A percentile compares a stretch with the other conserved stretches of the same genome.
Conservation (phyloP, 2,113 vertebrate genomes). For the Microtus ochrogaster region DNA sequence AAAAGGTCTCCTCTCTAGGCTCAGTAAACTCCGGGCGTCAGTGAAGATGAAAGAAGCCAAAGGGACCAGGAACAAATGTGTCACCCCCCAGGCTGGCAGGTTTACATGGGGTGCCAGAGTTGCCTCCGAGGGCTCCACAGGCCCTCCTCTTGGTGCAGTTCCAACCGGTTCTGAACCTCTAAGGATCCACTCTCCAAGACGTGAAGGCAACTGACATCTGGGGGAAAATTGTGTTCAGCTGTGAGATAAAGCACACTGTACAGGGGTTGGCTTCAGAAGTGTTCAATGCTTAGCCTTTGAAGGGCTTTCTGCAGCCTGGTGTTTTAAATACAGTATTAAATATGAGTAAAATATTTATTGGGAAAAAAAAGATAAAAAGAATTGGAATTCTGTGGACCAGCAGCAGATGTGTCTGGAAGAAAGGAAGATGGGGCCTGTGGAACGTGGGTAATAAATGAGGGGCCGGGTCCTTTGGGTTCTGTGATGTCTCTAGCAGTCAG, state of each 20-base stretch:
- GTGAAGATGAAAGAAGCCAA: background rate
- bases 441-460: background rate
- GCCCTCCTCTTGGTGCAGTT: background rate
- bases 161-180: background rate
- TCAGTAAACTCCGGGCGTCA: background rate
- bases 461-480: background rate
- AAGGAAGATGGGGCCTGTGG: background rate
- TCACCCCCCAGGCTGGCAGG: background rate
- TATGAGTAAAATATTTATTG: slow-evolving; percentile 53
- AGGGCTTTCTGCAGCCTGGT: slow-evolving; percentile 44
- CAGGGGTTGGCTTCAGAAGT: slow-evolving; percentile 15
- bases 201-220: background rate
- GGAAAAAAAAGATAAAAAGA: slow-evolving; percentile 68
- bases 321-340: slow-evolving; percentile 72
- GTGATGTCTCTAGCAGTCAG: background rate
- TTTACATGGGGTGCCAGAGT: background rate
- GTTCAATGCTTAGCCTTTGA: slow-evolving; percentile 51
- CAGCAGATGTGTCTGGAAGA: slow-evolving; percentile 40
- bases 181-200: background rate
- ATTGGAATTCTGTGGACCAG: slow-evolving; percentile 49
- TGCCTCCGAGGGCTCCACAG: background rate
- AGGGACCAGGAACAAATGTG: background rate
- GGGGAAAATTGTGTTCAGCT: slow-evolving; percentile 51
- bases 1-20: background rate
- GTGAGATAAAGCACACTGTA: slow-evolving; percentile 28